Conservation (phyloP, 2,888 invertebrate genomes). For the Machimus atricapillus region DNA sequence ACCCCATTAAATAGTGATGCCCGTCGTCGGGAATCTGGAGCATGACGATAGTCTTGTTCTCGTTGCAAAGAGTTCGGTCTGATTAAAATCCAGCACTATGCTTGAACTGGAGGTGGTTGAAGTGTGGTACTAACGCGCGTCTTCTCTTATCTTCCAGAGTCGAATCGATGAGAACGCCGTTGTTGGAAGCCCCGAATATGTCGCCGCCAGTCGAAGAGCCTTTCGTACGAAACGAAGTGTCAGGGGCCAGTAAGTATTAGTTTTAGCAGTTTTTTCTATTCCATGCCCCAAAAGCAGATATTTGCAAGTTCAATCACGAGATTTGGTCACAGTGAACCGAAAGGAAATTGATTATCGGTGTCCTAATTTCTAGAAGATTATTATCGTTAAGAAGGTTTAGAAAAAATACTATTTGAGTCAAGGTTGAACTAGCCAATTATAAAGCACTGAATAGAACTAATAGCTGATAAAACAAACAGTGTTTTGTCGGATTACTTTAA, state of each 20-base stretch:
- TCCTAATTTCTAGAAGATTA: neutral
- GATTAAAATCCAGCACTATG: neutral
- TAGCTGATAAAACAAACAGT: neutral
- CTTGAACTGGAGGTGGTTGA: neutral
- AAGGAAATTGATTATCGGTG: neutral
- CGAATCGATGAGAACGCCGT: constrained; percentile 50
- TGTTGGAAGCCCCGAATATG: constrained; percentile 49
- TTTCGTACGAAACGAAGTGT: constrained; percentile 55
- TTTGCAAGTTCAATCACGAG: neutral
- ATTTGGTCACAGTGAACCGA: neutral
- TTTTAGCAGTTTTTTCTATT: neutral
- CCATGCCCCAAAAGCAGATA: neutral
- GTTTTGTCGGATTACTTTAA: neutral
- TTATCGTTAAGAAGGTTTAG: neutral
- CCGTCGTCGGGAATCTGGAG: constrained; percentile 8
- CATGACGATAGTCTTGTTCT: constrained; percentile 17
- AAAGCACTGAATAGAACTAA: neutral
- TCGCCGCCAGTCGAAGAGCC: constrained; percentile 49
- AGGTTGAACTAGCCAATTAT: neutral
- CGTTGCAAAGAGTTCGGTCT: constrained; percentile 3
- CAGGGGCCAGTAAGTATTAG: constrained; percentile 57
- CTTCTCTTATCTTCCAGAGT: constrained; percentile 39
- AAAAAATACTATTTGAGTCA: neutral
- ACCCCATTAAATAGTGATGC: neutral
- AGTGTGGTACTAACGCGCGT: constrained; percentile 9